Percentiles rank a stretch among this genome's conserved stretches.
Conservation (phyloP, 2,888 invertebrate species). For the Brachynemurus nebulosus region DNA sequence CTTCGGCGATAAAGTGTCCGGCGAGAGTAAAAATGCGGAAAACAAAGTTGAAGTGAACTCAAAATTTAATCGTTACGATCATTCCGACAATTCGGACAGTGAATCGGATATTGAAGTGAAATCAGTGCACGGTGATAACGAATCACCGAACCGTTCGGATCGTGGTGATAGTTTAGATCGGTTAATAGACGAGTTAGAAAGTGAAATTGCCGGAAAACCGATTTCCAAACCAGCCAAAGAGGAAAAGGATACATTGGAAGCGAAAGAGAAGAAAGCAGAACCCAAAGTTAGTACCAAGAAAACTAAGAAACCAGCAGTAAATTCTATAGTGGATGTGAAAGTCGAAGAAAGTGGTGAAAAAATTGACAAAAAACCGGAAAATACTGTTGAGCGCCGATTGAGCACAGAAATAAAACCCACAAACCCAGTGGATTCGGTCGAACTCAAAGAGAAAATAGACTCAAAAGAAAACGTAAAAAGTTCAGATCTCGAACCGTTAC, state of each 20-base stretch:
- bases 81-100: slow-evolving; percentile 8
- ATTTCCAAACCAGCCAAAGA: background rate
- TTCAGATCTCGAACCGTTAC: too few species aligned
- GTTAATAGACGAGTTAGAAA: slow-evolving; percentile 8
- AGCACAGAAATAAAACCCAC: slow-evolving; percentile 3
- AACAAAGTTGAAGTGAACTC: background rate
- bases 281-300: background rate
- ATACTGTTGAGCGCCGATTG: background rate
- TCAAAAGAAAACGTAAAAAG: background rate
- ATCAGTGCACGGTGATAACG: background rate
- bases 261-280: background rate
- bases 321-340: too few species aligned
- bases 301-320: background rate
- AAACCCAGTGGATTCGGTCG: background rate
- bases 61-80: slow-evolving; percentile 11
- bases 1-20: background rate
- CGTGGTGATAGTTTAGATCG: slow-evolving; percentile 8
- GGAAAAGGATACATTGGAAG: background rate
- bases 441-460: background rate
- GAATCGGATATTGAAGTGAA: slow-evolving; percentile 5
- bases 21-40: background rate
- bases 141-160: slow-evolving; percentile 3
- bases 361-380: background rate
- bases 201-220: slow-evolving; percentile 4
- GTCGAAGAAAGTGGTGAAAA: background rate